Percentiles rank a stretch among this genome's conserved stretches.
Evolutionary conservation across 2,113 vertebrate genomes (phyloP).

Genomic region (Sturnus vulgaris): DNA sequence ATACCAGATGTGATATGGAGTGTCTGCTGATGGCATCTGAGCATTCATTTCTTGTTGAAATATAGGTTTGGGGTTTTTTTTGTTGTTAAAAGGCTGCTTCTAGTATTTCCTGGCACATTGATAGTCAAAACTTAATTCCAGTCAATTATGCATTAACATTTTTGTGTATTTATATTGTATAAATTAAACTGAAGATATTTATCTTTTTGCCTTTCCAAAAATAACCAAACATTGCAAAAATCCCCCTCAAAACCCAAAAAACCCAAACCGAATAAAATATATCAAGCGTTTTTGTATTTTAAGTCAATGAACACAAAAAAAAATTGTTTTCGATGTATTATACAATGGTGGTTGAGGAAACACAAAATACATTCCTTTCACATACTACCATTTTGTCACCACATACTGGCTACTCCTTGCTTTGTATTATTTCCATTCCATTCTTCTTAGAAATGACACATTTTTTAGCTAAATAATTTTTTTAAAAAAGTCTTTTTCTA

Average conservation of each 20-base stretch:
- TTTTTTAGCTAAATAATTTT: background rate
- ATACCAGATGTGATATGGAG: background rate
- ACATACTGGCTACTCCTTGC: background rate
- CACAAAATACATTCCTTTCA: background rate
- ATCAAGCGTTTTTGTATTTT: background rate
- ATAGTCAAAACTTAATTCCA: background rate
- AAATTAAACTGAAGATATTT: background rate
- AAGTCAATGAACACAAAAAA: background rate
- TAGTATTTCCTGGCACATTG: background rate
- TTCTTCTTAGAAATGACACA: background rate
- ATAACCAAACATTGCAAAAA: background rate
- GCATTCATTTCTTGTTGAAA: background rate
- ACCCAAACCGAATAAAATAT: background rate
- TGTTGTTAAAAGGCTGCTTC: background rate
- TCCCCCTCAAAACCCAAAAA: background rate
- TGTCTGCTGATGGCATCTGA: background rate
- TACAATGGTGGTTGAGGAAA: background rate
- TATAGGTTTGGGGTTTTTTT: fast-evolving
- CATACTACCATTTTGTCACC: background rate
- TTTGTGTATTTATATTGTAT: background rate
- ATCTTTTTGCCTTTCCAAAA: background rate
- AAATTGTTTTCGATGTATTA: background rate
- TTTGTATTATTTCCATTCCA: background rate
- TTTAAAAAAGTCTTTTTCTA: background rate
- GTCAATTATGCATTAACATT: background rate